Evolutionary conservation across 2,888 invertebrate species (phyloP).

Genomic region (Scrobipalpa costella): DNA sequence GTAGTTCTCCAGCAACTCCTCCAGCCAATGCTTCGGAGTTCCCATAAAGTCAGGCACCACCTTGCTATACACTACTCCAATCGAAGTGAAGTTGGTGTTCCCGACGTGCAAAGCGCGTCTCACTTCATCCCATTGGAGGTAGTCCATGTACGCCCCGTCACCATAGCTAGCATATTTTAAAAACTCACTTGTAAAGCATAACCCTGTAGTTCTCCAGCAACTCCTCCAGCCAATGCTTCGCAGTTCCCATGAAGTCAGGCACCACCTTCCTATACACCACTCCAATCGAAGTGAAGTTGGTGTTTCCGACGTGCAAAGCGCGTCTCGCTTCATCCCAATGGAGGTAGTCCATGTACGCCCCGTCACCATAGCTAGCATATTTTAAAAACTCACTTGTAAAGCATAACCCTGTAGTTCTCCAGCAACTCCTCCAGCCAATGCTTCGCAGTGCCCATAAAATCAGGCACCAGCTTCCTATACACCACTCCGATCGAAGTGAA

Average conservation of each 20-base stretch:
- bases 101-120: constrained; percentile 75
- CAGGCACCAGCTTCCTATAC: constrained; percentile 73
- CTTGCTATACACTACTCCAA: constrained; percentile 74
- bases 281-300: constrained; percentile 73
- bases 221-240: constrained; percentile 79
- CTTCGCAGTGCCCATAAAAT: constrained; percentile 82
- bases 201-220: constrained; percentile 79
- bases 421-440: constrained; percentile 77
- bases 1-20: constrained; percentile 78
- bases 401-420: constrained; percentile 79
- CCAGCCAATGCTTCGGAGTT: constrained; percentile 80
- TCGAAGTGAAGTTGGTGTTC: constrained; percentile 72
- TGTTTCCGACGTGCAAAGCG: constrained; percentile 77
- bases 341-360: no score
- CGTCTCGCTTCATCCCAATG: constrained; percentile 34
- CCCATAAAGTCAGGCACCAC: constrained; percentile 79
- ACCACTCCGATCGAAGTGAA: constrained; percentile 77
- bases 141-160: no score
- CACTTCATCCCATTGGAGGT: no score
- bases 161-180: constrained; percentile 29
- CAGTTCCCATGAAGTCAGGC: constrained; percentile 80
- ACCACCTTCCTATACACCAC: constrained; percentile 75
- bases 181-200: constrained; percentile 81
- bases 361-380: no score
- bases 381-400: constrained; percentile 77